A percentile compares a stretch with the other conserved stretches of the same genome.
Conservation (phyloP, 2,797 vertebrate genomes). For the Siniperca undulata region DNA sequence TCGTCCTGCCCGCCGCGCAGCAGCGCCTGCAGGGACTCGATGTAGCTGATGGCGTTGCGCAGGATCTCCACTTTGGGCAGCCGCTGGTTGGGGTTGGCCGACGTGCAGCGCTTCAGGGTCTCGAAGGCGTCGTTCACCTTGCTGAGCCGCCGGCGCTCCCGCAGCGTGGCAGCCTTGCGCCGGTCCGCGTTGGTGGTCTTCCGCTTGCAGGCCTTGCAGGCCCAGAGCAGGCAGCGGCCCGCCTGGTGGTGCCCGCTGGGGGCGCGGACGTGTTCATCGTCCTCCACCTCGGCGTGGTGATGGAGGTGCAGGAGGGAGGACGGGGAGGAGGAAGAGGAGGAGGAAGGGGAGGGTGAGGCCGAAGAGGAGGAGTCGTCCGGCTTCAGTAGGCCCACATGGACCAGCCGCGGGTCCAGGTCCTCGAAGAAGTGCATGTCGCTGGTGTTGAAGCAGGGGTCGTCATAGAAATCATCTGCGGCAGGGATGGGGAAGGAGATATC, state of each 20-base stretch:
- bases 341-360: conserved; percentile 48
- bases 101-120: conserved; percentile 97
- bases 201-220: conserved; percentile 97
- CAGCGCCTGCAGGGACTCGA: conserved; percentile 95
- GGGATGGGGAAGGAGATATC: conserved; percentile 94
- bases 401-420: conserved; percentile 95
- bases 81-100: conserved; percentile 95
- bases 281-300: conserved; percentile 85
- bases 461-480: conserved; percentile 93
- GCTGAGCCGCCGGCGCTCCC: conserved; percentile 94
- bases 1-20: conserved; percentile 92
- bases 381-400: conserved; percentile 92
- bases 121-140: conserved; percentile 99
- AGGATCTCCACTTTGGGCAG: conserved; percentile 98
- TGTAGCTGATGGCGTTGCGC: conserved; percentile 97
- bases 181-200: conserved; percentile 97
- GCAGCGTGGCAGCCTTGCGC: conserved; percentile 95
- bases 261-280: conserved; percentile 95
- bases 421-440: conserved; percentile 98
- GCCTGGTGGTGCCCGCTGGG: conserved; percentile 93
- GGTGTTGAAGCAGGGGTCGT: conserved; percentile 96
- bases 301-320: conserved; percentile 84
- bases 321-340: conserved; percentile 67
- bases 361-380: conserved; percentile 82
- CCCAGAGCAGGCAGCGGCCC: conserved; percentile 96